Evolutionary conservation across 1,140 invertebrate species (phyloP).

Genomic region (Caerostris extrusa): DNA sequence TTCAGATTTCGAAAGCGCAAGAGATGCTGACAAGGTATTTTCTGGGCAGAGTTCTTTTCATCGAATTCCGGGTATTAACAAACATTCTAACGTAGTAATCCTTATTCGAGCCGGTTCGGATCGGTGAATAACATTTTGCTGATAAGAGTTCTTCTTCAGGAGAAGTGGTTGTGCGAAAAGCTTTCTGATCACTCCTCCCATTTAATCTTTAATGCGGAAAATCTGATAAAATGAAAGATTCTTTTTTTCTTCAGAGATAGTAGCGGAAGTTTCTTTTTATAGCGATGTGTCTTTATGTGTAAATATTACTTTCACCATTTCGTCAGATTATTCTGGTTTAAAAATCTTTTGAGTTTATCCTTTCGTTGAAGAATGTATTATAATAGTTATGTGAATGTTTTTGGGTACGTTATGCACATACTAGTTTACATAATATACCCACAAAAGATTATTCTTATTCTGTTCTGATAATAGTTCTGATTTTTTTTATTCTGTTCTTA

Average conservation of each 20-base stretch:
- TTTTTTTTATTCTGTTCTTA: too few species aligned
- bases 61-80: conserved; percentile 54
- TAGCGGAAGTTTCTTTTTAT: not conserved
- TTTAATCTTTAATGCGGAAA: not conserved
- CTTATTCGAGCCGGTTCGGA: not conserved
- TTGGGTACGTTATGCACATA: too few species aligned
- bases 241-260: too few species aligned
- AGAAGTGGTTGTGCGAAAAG: not conserved
- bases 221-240: not conserved
- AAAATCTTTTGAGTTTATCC: too few species aligned
- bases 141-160: not conserved
- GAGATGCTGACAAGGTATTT: conserved; percentile 61
- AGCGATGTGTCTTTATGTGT: not conserved
- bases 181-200: not conserved
- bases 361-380: too few species aligned
- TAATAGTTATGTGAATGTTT: too few species aligned
- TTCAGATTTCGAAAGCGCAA: conserved; percentile 41
- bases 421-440: too few species aligned
- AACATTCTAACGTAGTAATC: conserved; percentile 10
- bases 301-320: not conserved
- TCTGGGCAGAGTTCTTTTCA: conserved; percentile 12
- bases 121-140: not conserved
- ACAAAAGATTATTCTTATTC: too few species aligned
- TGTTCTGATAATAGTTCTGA: too few species aligned
- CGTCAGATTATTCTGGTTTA: not conserved